Evolutionary conservation across 2,113 vertebrate species (phyloP), one percentile per base, ranked within the genome.

Genomic region (Rhagologus leucostigma): DNA sequence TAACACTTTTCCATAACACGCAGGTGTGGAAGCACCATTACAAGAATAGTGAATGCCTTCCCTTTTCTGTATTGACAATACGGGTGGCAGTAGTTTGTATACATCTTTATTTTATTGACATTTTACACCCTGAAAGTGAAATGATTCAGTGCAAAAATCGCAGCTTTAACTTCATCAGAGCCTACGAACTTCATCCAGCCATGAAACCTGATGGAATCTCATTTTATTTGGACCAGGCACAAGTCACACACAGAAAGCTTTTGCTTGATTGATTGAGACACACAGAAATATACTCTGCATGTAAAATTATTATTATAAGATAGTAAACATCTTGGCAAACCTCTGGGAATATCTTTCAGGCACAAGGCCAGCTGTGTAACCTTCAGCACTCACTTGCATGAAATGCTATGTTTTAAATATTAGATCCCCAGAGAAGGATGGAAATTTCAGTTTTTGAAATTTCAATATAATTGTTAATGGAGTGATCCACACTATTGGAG

Each of bases 401-500:
- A 89, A 91, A 22, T 6, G 15, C 23, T 85, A 42, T 39, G 42
- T 84, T 96, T 63, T 91, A 85, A 95, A 49, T 91, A 86, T 65
- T 64, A 78, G 63, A 71, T 93, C 65, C 67, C n/a, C 67, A 47
- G 87, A 78, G 57, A 84, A 95, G 53, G 71, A 82, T 89, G 24
- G 33, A 91, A 69, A 57, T 71, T 68, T 32, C 14, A n/a, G 93
- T 96, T 89, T 62, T 44, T 87, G 68, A 94, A 59, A 95, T 35
- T 47, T 76, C 91, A 71, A 89, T 78, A 93, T 91, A 80, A 55
- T 64, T 93, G 42, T 46, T 95, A 77, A 93, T 88, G 52, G 35
- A 74, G 46, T 64, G 17, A n/a, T 68, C 85, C 27, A 87, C 22
- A 50, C 35, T 49, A 44, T 44, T 81, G 49, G 35, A 88, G 17